Percentiles rank a stretch among this genome's conserved stretches.
Evolutionary conservation across 2,888 invertebrate genomes (phyloP).

Genomic region (Xanthorhoe spadicearia): DNA sequence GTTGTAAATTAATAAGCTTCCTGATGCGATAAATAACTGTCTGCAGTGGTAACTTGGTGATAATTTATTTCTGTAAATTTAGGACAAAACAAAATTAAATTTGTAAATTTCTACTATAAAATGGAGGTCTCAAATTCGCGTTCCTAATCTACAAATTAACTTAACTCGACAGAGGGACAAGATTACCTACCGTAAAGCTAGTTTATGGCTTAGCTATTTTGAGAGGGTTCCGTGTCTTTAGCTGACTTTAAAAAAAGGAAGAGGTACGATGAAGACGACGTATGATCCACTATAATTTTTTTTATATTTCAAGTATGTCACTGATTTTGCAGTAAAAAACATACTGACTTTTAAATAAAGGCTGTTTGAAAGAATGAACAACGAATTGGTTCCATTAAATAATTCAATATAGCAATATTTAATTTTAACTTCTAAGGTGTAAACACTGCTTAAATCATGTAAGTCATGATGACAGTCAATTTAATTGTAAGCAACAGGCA

Average conservation of each 20-base stretch:
- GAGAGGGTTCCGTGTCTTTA: not conserved
- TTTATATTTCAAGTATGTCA: too few relatives aligned
- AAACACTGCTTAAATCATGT: too few relatives aligned
- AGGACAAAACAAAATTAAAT: conserved; percentile 17
- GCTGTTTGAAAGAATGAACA: too few relatives aligned
- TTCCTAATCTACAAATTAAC: conserved; percentile 23
- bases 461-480: too few relatives aligned
- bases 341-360: too few relatives aligned
- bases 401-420: too few relatives aligned
- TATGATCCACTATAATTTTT: not conserved
- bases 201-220: not conserved
- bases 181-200: not conserved
- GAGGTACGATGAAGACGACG: too few relatives aligned
- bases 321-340: too few relatives aligned
- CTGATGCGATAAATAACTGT: conserved; percentile 5
- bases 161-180: conserved; percentile 4
- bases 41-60: not conserved
- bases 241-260: too few relatives aligned
- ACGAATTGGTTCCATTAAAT: too few relatives aligned
- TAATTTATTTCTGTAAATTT: conserved; percentile 13
- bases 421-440: too few relatives aligned
- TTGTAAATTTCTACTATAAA: conserved; percentile 17
- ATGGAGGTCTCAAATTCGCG: conserved; percentile 17
- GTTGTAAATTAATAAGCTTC: not conserved
- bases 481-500: too few relatives aligned